A percentile compares a stretch with the other conserved stretches of the same genome.
These are phyloP conservation scores for Anthopleura xanthogrammica DNA, from an alignment of 92 coral and sea anemone genomes.

Conservation along the genomic window DNA sequence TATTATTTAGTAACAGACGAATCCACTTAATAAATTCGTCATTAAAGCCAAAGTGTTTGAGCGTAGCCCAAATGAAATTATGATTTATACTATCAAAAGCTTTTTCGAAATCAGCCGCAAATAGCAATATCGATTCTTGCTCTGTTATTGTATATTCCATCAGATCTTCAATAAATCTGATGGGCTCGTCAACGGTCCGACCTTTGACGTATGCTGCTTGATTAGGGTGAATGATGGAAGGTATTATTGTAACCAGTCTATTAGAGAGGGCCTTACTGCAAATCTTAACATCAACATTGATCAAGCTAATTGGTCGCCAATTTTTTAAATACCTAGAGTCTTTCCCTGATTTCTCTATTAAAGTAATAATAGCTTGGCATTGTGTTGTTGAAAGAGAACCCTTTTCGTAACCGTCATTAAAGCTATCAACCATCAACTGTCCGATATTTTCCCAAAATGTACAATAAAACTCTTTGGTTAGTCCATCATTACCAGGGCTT, in stretches of 20 bases:
- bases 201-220: not conserved
- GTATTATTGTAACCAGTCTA: no score
- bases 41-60: not conserved
- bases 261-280: no score
- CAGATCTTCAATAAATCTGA: not conserved
- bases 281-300: no score
- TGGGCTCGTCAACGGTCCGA: not conserved
- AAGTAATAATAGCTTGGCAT: no score
- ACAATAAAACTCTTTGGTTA: not conserved
- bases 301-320: no score
- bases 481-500: conserved; percentile 17
- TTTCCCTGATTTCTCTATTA: no score
- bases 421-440: no score
- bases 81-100: not conserved
- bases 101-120: not conserved
- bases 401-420: no score
- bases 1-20: no score
- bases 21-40: not conserved
- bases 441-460: not conserved
- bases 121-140: not conserved
- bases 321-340: no score
- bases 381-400: no score
- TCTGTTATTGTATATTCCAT: not conserved
- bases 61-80: not conserved
- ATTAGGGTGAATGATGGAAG: no score